phyloP scores from a whole-genome alignment of 2,888 invertebrate species.

The Hyposoter dolosus region DNA sequence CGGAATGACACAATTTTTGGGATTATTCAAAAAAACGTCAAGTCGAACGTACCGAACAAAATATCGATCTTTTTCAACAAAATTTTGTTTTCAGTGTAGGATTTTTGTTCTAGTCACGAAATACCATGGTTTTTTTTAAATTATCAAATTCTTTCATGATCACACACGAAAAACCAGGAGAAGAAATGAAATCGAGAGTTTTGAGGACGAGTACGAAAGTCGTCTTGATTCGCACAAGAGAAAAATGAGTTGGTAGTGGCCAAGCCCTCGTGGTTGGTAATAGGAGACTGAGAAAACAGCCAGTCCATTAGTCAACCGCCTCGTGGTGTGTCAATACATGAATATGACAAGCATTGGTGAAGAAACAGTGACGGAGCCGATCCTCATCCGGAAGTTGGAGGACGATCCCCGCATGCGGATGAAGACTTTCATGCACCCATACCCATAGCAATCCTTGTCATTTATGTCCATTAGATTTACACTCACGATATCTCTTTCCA shows the following conservation, averaged over 20 bases:
- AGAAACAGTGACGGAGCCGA: slow-evolving; percentile 66
- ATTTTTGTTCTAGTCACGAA: neutral
- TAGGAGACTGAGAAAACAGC: slow-evolving; percentile 83
- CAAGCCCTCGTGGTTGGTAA: slow-evolving; percentile 80
- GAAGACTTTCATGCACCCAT: neutral
- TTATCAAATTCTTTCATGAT: neutral
- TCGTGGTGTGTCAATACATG: slow-evolving; percentile 83
- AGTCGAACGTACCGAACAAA: no score
- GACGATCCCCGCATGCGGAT: slow-evolving; percentile 65
- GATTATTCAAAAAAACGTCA: no score
- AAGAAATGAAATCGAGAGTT: slow-evolving; percentile 26
- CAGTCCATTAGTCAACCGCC: slow-evolving; percentile 85
- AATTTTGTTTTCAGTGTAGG: no score
- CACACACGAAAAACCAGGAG: neutral
- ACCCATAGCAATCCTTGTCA: slow-evolving; percentile 19
- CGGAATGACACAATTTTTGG: no score
- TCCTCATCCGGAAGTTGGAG: slow-evolving; percentile 70
- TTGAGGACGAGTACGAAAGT: slow-evolving; percentile 47
- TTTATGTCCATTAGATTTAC: slow-evolving; percentile 36
- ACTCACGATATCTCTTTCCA: slow-evolving; percentile 41
- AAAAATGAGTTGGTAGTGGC: slow-evolving; percentile 75
- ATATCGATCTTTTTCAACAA: no score
- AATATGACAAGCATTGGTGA: slow-evolving; percentile 83
- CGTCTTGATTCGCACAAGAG: slow-evolving; percentile 68
- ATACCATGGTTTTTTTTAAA: neutral